phyloP scores from a whole-genome alignment of 2,888 invertebrate genomes.

The Sympetrum striolatum region DNA sequence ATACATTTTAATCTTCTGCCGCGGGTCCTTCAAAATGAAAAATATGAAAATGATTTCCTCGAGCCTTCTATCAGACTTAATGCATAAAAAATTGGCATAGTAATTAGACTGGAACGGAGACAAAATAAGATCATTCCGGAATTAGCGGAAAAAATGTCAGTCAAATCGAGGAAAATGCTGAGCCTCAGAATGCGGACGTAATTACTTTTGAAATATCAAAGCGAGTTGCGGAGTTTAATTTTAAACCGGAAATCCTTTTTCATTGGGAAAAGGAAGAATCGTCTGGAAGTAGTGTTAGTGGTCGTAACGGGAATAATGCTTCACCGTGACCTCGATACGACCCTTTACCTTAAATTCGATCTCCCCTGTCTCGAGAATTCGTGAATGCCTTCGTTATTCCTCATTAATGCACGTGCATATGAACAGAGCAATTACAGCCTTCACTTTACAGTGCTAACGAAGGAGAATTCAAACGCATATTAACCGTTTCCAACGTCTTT shows the following conservation, averaged over 20 bases:
- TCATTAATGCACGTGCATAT: conserved; percentile 42
- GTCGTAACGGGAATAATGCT: background rate
- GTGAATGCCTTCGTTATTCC: conserved; percentile 39
- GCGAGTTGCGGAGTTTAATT: background rate
- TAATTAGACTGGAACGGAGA: too few species aligned
- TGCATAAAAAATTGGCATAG: too few species aligned
- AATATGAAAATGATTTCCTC: too few species aligned
- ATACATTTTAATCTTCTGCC: too few species aligned
- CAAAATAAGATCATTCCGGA: too few species aligned
- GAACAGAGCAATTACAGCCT: conserved; percentile 36
- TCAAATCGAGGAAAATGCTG: too few species aligned
- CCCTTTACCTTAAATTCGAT: conserved; percentile 13
- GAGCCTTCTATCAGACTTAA: too few species aligned
- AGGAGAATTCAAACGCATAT: conserved; percentile 39
- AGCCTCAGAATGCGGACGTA: too few species aligned
- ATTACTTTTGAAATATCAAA: background rate
- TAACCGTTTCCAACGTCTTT: conserved; percentile 26
- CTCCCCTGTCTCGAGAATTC: background rate
- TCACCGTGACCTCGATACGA: conserved; percentile 27
- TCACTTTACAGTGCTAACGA: conserved; percentile 19
- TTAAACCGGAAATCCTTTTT: background rate
- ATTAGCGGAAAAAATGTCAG: too few species aligned
- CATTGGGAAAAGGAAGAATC: background rate
- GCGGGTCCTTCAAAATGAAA: too few species aligned
- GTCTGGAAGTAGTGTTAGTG: background rate